These are phyloP conservation scores for Helarctos malayanus DNA, from an alignment of 2,797 vertebrate species.

Conservation along the genomic window DNA sequence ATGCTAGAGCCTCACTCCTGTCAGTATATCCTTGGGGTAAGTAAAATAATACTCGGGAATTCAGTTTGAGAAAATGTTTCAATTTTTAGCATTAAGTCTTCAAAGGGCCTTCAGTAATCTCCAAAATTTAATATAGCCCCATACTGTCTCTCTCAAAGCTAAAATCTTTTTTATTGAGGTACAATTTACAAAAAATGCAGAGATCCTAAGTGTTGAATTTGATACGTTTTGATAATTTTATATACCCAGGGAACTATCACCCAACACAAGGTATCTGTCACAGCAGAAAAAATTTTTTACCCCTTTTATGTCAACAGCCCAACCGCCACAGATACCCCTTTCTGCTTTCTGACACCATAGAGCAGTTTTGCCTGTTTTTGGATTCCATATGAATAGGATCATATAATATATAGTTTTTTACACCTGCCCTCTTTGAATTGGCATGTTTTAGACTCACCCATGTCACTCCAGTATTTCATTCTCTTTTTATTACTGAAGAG, in stretches of 20 bases:
- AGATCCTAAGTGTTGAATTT: constrained; percentile 1
- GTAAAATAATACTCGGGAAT: constrained; percentile 79
- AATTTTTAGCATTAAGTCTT: constrained; percentile 40
- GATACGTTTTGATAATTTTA: background rate
- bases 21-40: constrained; percentile 98
- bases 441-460: background rate
- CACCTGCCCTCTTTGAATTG: background rate
- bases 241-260: background rate
- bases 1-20: constrained; percentile 99
- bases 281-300: background rate
- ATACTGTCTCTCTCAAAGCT: background rate
- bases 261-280: background rate
- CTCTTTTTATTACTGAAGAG: background rate
- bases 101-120: background rate
- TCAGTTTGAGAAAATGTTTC: background rate
- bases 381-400: background rate
- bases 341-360: background rate
- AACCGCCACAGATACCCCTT: background rate
- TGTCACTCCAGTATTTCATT: background rate
- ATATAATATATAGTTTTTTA: background rate
- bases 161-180: background rate
- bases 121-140: background rate
- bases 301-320: background rate
- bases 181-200: constrained; percentile 22
- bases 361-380: background rate